Evolutionary conservation across 2,888 invertebrate genomes (phyloP).

Genomic region (Caenorhabditis zanzibari): DNA sequence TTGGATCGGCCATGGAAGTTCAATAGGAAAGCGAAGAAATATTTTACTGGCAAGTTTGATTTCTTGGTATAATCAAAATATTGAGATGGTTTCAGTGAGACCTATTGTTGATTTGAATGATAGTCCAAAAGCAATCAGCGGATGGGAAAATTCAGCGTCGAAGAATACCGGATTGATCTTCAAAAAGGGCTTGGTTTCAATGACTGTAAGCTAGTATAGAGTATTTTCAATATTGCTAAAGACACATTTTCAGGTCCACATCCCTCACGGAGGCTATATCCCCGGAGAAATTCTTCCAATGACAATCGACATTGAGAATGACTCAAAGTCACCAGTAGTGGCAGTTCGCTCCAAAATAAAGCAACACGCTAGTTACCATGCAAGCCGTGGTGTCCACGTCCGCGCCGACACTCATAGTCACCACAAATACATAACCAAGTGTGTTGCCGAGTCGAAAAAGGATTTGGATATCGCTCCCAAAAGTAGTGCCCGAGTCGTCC

Average conservation of each 20-base stretch:
- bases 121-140: constrained; percentile 47
- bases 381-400: constrained; percentile 4
- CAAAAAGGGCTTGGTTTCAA: constrained; percentile 49
- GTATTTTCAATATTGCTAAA: neutral
- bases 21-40: constrained; percentile 44
- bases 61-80: too few relatives aligned
- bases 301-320: constrained; percentile 45
- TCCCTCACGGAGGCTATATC: constrained; percentile 52
- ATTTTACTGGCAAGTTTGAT: constrained; percentile 25
- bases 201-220: constrained; percentile 25
- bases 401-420: constrained; percentile 10
- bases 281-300: constrained; percentile 47
- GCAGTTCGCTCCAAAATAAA: constrained; percentile 28
- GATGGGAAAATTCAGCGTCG: constrained; percentile 38
- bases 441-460: constrained; percentile 22
- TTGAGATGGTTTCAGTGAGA: constrained; percentile 49
- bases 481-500: constrained; percentile 2
- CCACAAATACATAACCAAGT: constrained; percentile 33
- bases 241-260: constrained; percentile 36
- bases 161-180: constrained; percentile 44
- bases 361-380: constrained; percentile 25
- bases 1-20: constrained; percentile 61
- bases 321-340: constrained; percentile 32
- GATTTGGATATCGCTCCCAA: neutral
- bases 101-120: constrained; percentile 52